These are phyloP conservation scores for Pimpla rufipes DNA, from an alignment of 2,888 invertebrate genomes.

Conservation along the genomic window DNA sequence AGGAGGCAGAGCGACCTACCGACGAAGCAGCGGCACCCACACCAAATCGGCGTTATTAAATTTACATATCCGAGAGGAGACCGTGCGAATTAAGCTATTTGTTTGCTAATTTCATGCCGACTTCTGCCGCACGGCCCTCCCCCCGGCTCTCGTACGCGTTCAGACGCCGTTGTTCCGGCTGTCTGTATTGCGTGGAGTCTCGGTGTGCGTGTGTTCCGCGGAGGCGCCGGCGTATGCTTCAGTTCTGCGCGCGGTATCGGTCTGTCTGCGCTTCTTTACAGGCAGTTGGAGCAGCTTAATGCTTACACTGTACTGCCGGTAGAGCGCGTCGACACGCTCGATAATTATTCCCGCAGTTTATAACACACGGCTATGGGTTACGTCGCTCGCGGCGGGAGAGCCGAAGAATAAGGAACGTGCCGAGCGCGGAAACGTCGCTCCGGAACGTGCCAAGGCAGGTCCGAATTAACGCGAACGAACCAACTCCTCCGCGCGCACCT, in stretches of 20 bases:
- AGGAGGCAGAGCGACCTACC: slow-evolving; percentile 23
- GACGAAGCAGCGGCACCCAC: slow-evolving; percentile 46
- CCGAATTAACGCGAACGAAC: slow-evolving; percentile 1
- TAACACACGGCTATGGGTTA: not conserved
- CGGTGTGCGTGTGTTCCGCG: slow-evolving; percentile 11
- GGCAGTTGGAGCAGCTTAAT: slow-evolving; percentile 4
- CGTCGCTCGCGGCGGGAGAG: not conserved
- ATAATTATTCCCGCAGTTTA: slow-evolving; percentile 37
- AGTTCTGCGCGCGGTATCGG: slow-evolving; percentile 21
- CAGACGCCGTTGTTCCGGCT: not conserved
- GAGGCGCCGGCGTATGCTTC: slow-evolving; percentile 30
- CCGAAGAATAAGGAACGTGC: slow-evolving; percentile 1
- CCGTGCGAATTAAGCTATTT: slow-evolving; percentile 72
- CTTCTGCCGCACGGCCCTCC: slow-evolving; percentile 51
- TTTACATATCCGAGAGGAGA: slow-evolving; percentile 77
- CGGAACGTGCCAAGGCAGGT: not conserved
- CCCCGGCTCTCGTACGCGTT: slow-evolving; percentile 50
- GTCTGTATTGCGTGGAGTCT: slow-evolving; percentile 12
- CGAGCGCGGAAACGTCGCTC: slow-evolving; percentile 14
- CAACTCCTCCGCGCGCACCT: not conserved
- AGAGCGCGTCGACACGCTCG: slow-evolving; percentile 3
- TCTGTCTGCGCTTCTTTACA: slow-evolving; percentile 6
- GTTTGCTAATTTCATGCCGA: slow-evolving; percentile 71
- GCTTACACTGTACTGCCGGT: not conserved
- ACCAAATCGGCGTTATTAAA: slow-evolving; percentile 77